A percentile compares a stretch with the other conserved stretches of the same genome.
These are phyloP conservation scores for Pipistrellus pygmaeus DNA, from an alignment of 2,797 vertebrate genomes.

Conservation along the genomic window DNA sequence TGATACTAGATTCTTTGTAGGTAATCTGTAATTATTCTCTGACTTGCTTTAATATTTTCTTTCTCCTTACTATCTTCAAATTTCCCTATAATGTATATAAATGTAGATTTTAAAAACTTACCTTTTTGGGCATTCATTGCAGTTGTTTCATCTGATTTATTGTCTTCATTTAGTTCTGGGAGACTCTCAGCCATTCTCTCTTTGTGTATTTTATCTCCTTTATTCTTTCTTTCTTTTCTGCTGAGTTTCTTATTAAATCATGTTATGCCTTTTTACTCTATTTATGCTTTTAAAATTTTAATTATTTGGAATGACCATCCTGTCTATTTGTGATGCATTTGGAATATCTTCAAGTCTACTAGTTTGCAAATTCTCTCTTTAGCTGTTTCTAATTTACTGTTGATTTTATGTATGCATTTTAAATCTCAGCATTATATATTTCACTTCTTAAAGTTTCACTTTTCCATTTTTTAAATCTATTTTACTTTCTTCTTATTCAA, in stretches of 20 bases:
- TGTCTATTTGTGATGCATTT: neutral
- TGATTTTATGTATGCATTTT: neutral
- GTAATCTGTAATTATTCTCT: neutral
- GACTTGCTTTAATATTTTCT: slow-evolving; percentile 2
- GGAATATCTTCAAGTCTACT: neutral
- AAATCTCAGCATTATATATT: slow-evolving; percentile 26
- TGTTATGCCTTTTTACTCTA: neutral
- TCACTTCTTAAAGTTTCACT: neutral
- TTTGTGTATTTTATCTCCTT: neutral
- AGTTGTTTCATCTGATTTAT: neutral
- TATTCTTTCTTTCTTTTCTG: neutral
- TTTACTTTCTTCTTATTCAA: slow-evolving; percentile 16
- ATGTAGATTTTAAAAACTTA: neutral
- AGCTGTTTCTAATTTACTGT: neutral
- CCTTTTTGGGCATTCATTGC: neutral
- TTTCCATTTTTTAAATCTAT: neutral
- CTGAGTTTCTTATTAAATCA: neutral
- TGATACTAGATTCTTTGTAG: neutral
- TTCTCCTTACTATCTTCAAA: neutral
- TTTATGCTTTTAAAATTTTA: neutral
- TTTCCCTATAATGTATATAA: neutral
- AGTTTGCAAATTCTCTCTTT: neutral
- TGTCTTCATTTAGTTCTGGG: neutral
- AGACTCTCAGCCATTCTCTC: neutral
- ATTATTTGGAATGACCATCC: neutral